Evolutionary conservation across 1,140 invertebrate species (phyloP), one percentile per base, ranked within the genome.

Genomic region (Anastatus disparis): DNA sequence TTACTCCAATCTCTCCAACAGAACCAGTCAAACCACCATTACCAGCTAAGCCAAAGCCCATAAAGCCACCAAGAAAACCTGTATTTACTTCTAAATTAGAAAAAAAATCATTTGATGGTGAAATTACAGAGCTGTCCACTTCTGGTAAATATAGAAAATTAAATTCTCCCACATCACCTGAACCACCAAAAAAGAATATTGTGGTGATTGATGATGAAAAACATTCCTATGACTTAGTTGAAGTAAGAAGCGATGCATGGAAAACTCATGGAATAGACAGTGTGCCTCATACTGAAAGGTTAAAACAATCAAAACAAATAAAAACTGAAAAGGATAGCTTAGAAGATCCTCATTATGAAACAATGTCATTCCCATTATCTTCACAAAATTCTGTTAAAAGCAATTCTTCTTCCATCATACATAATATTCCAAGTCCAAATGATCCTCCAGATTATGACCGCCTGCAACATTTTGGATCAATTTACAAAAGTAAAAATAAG

Each of bases 401-500:
- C 58, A 79, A 76, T 35, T 68, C 78, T 0, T 77, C 82, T 6
- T 76, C 83, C 2, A 78, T 78, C 15, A 81, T 81, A 59, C 77
- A 82, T 48, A 77, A 78, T 46, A 63, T 75, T 75, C 26, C 74
- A 62, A 79, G 44, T 56, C 75, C 61, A 27, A 70, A 70, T n/a
- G 78, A 81, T 22, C 73, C 81, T 42, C 75, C 86, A 27, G 89
- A 89, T 76, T 94, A 95, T 79, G 93, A 94, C 80, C 90, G 90
- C 63, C 78, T 94, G n/a, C 91, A 94, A 76, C 92, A 93, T 78
- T 93, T 94, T 78, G 91, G 92, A 12, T 91, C 92, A 0, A 88
- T 89, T 31, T 89, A 88, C 70, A 93, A 93, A 85, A 82, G 90
- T 59, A 88, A 86, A 74, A 88, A 88, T 3, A 89, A 88, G 53